A percentile compares a stretch with the other conserved stretches of the same genome.
phyloP scores from a whole-genome alignment of 1,140 invertebrate species.

The Drosophila pseudoobscura region DNA sequence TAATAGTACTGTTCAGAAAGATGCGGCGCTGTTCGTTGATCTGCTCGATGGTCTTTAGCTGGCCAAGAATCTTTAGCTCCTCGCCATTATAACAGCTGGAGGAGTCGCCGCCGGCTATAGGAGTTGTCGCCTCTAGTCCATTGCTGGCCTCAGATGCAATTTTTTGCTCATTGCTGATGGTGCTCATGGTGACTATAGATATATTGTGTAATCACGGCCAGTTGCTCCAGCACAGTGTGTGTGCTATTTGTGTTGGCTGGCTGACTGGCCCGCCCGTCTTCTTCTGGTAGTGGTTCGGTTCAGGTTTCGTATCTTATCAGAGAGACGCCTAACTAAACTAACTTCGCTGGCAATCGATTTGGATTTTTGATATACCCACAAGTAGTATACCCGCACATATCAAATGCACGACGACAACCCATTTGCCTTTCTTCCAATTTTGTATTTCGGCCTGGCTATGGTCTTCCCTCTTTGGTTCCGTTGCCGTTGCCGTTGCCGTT shows the following conservation, averaged over 20 bases:
- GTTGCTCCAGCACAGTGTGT: constrained; percentile 19
- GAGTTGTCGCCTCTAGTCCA: no score
- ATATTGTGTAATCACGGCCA: constrained; percentile 23
- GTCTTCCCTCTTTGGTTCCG: neutral
- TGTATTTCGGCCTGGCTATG: neutral
- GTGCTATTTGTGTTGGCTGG: constrained; percentile 19
- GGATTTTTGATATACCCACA: constrained; percentile 58
- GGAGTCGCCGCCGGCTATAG: no score
- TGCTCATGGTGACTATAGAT: neutral
- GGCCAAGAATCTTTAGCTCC: constrained; percentile 60
- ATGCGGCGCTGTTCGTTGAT: constrained; percentile 76
- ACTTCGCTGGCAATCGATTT: constrained; percentile 71
- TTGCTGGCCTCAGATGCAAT: neutral
- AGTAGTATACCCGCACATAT: constrained; percentile 17
- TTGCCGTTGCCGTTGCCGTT: neutral
- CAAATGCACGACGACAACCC: constrained; percentile 6
- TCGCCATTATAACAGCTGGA: neutral
- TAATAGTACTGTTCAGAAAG: constrained; percentile 70
- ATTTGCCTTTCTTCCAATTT: constrained; percentile 4
- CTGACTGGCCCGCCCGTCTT: constrained; percentile 17
- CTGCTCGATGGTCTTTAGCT: constrained; percentile 73
- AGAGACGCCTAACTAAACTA: constrained; percentile 73
- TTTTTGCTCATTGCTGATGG: constrained; percentile 4
- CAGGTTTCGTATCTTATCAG: constrained; percentile 61
- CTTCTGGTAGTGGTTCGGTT: constrained; percentile 35